phyloP scores from a whole-genome alignment of 2,888 invertebrate genomes.

The Calephelis perditalis region DNA sequence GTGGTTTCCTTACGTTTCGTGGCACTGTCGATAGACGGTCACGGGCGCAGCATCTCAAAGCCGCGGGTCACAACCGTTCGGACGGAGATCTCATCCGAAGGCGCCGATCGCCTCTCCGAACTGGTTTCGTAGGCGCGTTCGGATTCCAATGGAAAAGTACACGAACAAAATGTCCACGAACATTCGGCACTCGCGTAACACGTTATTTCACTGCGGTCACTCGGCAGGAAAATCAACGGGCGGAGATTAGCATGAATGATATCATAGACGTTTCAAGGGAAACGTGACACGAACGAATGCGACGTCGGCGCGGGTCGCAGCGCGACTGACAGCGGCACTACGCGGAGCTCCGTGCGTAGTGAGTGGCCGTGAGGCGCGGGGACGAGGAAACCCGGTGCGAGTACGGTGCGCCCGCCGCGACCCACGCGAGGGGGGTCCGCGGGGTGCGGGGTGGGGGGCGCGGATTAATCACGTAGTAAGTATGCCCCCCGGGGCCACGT shows the following conservation, averaged over 20 bases:
- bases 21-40: slow-evolving; percentile 74
- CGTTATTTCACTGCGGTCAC: slow-evolving; percentile 58
- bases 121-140: slow-evolving; percentile 58
- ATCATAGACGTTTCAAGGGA: slow-evolving; percentile 47
- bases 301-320: slow-evolving; percentile 71
- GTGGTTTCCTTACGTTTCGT: slow-evolving; percentile 75
- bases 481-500: slow-evolving; percentile 61
- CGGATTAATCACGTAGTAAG: slow-evolving; percentile 78
- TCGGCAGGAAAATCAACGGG: slow-evolving; percentile 68
- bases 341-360: slow-evolving; percentile 73
- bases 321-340: slow-evolving; percentile 72
- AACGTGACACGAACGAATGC: slow-evolving; percentile 42
- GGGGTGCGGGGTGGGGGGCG: slow-evolving; percentile 43
- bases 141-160: slow-evolving; percentile 65
- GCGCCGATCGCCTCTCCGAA: slow-evolving; percentile 56
- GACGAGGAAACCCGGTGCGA: slow-evolving; percentile 77
- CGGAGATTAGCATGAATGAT: slow-evolving; percentile 72
- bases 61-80: slow-evolving; percentile 58
- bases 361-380: slow-evolving; percentile 78
- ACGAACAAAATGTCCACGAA: slow-evolving; percentile 61
- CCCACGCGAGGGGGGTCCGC: slow-evolving; percentile 45
- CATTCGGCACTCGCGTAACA: slow-evolving; percentile 69
- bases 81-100: slow-evolving; percentile 64
- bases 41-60: slow-evolving; percentile 73
- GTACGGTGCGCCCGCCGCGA: slow-evolving; percentile 64